Base-by-base conservation (phyloP, 2,797 vertebrate species). In the Sandelia bainsii region DNA sequence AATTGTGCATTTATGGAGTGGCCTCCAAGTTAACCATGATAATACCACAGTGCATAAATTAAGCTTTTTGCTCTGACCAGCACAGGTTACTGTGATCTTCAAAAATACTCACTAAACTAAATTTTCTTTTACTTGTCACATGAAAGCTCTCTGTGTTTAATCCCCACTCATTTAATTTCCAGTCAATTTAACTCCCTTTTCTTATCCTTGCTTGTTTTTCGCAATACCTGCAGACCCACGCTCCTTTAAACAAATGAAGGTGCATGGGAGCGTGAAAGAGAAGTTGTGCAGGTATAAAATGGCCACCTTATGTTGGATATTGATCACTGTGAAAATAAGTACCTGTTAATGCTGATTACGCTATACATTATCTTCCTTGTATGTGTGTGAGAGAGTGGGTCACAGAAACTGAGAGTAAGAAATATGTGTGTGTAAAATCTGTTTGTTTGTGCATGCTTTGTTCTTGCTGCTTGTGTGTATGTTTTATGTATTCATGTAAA, bases 131-230 rank as follows among this genome's bases (percentile, higher is more conserved):
- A 62, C 34, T 49, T 65, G 20, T 19, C 6, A 40, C 23, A 34
- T 45, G 44, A 11, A 27, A 29, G 52, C 45, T 53, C 51, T 39
- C 13, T 17, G 8, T 25, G 54, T 70, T 60, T 46, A 73, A 59
- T 57, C 37, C 44, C 6, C 7, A 10, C 37, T 50, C 25, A 53
- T 40, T 66, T 69, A 45, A 7, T 72, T 82, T 77, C 46, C 71
- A 69, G 42, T 61, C 58, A 76, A 62, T 80, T 83, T 60, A 75
- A 66, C 7, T 14, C 25, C 5, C 32, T 74, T 65, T 69, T 70
- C 4, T 13, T 13, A 20, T 13, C 42, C 14, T 10, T 22, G 19
- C 42, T 27, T 70, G 50, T 60, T 54, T 67, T 53, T 48, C 39
- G 25, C 14, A 7, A 22, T 45, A 74, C 16, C 29, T 63, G 45